Evolutionary conservation across 2,888 invertebrate genomes (phyloP), one percentile per base, ranked within the genome.

Genomic region (Aricia artaxerxes): DNA sequence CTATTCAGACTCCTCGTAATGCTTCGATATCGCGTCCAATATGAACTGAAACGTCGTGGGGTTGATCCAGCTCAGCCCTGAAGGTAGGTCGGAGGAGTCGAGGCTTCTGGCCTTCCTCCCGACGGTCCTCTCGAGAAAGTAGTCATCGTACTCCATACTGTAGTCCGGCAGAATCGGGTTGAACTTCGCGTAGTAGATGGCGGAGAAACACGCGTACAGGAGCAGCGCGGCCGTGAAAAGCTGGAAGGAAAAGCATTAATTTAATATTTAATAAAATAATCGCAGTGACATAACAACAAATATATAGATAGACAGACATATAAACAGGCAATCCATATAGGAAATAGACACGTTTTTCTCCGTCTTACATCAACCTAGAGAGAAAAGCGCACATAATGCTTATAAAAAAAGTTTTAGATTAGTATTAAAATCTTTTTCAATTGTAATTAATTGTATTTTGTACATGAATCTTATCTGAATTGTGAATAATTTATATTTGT

Each of bases 101-200:
- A 94, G 81, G 82, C 94, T 93, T 84, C 91, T 86, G 44, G 94
- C 85, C 82, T 92, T 91, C 86, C 93, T 93, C 83, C 95, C 95
- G 16, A 96, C 94, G 11, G 96, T 96, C 82, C 97, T 95, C 84
- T 96, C 96, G 79, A 97, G 95, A 87, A 97, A 95, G 87, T 97
- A 97, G 87, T 97, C 96, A 80, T 96, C 96, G 87, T 97, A 97
- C 85, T 96, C 96, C 87, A 95, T 95, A 85, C 96, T 96, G 88
- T 97, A 97, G 89, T 97, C 97, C 79, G 96, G 96, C n/a, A 97
- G 95, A 81, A 97, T 95, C 77, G 97, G 97, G 91, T 97, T 97
- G 88, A 97, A 97, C 90, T 97, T 97, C 78, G 98, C 97, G 91
- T 97, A 98, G 91, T 97, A 97, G 86, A 97, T 97, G 79, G 98